Conservation (phyloP, 2,888 invertebrate species). For the Cantharis lateralis region DNA sequence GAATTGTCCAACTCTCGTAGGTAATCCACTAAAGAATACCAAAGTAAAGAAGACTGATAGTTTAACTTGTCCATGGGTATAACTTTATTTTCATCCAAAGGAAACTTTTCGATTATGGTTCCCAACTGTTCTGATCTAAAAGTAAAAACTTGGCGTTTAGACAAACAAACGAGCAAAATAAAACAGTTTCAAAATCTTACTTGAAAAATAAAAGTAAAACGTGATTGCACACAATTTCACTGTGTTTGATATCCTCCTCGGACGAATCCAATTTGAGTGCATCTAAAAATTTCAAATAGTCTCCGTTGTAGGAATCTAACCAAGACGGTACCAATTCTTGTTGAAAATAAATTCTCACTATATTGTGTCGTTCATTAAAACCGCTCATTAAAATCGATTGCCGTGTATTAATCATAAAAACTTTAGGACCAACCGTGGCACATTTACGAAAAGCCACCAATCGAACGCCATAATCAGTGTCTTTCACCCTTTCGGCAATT, state of each 20-base stretch:
- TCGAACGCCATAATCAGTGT: conserved; percentile 60
- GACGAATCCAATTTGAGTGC: conserved; percentile 25
- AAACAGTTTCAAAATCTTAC: conserved; percentile 47
- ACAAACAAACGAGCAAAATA: neutral
- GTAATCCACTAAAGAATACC: conserved; percentile 65
- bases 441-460: conserved; percentile 58
- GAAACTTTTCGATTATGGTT: conserved; percentile 56
- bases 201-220: conserved; percentile 37
- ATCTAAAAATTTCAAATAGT: conserved; percentile 15
- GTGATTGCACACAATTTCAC: conserved; percentile 17
- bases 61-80: conserved; percentile 59
- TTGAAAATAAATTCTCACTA: conserved; percentile 54
- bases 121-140: conserved; percentile 42
- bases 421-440: conserved; percentile 60
- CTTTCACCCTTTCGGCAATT: conserved; percentile 59
- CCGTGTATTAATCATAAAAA: conserved; percentile 62
- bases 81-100: conserved; percentile 56
- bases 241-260: conserved; percentile 22
- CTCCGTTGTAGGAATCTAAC: conserved; percentile 62
- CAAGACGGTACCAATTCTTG: conserved; percentile 70
- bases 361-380: conserved; percentile 57
- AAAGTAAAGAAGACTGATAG: conserved; percentile 65
- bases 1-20: conserved; percentile 47
- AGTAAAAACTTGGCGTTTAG: neutral
- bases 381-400: conserved; percentile 60